Base-by-base conservation (phyloP, 2,888 invertebrate species). In the Fragum whitleyi region DNA sequence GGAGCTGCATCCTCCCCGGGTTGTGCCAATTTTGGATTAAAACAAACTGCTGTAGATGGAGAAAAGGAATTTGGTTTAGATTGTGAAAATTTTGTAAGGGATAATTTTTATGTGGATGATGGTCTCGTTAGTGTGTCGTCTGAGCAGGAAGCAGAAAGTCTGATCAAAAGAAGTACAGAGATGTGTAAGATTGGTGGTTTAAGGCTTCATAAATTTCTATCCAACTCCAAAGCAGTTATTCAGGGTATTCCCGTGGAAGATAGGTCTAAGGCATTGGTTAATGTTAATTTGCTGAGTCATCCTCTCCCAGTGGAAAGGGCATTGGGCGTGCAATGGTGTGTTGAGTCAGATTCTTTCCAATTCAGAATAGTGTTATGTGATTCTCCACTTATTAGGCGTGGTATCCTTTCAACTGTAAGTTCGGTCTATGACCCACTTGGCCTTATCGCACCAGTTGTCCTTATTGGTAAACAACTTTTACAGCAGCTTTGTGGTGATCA, bases 41-140 rank as follows among this genome's bases (percentile, higher is more conserved):
- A 78, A 53, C 70, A 86, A 57, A 26, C 68, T 0, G 84, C 80
- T 1, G 53, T 26, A 23, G 79, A 79, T 36, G 14, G 61, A 57
- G 79, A 80, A 42, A 23, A 23, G 21, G 32, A 76, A 23, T 74
- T 77, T 65, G 74, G 81, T 19, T 53, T 53, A 5, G 79, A 78
- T 26, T 75, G 62, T n/a, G 70, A 74, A 23, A 57, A 83, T 14
- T 85, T 86, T 39, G 23, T 87, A 11, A 23, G 69, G 23, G 39
- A 68, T 5, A 68, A 86, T 55, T 87, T 88, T 55, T 87, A 86
- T 67, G 87, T 88, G 2, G 88, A 88, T 61, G 86, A 87, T 62
- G 87, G 87, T 1, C 26, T 42, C 42, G 16, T 42, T n/a, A 79
- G 76, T 7, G 74, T 84, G 2, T 57, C 74, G 7, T 61, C 82